phyloP scores from a whole-genome alignment of 2,888 invertebrate species.

The Epiblema foenella region DNA sequence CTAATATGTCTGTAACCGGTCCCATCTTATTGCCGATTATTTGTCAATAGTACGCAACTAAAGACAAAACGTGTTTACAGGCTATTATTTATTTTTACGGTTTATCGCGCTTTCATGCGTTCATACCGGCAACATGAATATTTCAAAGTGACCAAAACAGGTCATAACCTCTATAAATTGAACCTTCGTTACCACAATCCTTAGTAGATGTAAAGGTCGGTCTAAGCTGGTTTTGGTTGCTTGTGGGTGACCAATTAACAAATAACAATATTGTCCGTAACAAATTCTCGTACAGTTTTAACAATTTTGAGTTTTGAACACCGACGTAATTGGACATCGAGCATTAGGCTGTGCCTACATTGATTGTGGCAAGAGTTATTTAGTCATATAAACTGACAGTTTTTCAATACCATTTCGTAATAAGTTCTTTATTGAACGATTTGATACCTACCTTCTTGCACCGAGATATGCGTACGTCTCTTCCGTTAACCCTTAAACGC shows the following conservation, averaged over 20 bases:
- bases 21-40: slow-evolving; percentile 37
- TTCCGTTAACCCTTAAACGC: no score
- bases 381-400: neutral
- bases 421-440: no score
- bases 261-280: slow-evolving; percentile 79
- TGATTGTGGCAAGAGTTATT: slow-evolving; percentile 19
- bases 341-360: slow-evolving; percentile 58
- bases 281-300: slow-evolving; percentile 83
- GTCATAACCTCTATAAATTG: slow-evolving; percentile 48
- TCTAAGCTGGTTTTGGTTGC: slow-evolving; percentile 55
- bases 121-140: slow-evolving; percentile 72
- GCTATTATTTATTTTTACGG: slow-evolving; percentile 70
- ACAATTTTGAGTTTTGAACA: slow-evolving; percentile 75
- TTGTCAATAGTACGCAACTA: slow-evolving; percentile 46
- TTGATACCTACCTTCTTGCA: no score
- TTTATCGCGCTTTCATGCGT: slow-evolving; percentile 67
- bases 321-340: slow-evolving; percentile 73
- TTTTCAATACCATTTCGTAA: no score
- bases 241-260: slow-evolving; percentile 78
- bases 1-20: neutral
- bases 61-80: slow-evolving; percentile 53
- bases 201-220: slow-evolving; percentile 46
- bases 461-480: no score
- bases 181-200: slow-evolving; percentile 27
- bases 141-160: slow-evolving; percentile 72